Percentiles rank a stretch among this genome's conserved stretches.
Evolutionary conservation across 2,888 invertebrate genomes (phyloP).

Genomic region (Tachina fera): DNA sequence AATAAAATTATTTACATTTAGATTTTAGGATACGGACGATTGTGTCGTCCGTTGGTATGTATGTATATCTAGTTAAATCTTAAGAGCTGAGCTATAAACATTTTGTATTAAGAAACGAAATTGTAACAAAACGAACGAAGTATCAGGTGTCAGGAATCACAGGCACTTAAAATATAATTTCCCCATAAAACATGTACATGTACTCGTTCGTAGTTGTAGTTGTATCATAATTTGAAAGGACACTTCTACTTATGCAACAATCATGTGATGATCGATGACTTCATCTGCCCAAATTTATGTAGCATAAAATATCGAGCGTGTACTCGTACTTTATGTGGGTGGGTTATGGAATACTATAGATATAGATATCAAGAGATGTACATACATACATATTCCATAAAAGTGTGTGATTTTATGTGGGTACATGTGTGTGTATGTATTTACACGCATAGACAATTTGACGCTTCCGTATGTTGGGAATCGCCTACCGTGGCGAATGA

Average conservation of each 20-base stretch:
- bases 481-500: constrained; percentile 74
- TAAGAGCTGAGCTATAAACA: constrained; percentile 19
- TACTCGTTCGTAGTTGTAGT: neutral
- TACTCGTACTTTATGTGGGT: constrained; percentile 12
- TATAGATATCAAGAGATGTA: neutral
- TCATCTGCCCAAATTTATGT: constrained; percentile 67
- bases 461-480: constrained; percentile 78
- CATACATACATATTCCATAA: neutral
- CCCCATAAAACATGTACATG: constrained; percentile 7
- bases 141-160: constrained; percentile 70
- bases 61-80: neutral
- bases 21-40: too few relatives aligned
- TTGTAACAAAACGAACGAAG: neutral
- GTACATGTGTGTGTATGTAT: neutral
- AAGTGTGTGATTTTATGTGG: neutral
- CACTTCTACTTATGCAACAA: constrained; percentile 67
- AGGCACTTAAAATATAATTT: constrained; percentile 57
- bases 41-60: too few relatives aligned
- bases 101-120: constrained; percentile 31
- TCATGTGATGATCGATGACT: constrained; percentile 75
- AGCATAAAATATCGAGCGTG: constrained; percentile 62
- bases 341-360: constrained; percentile 39
- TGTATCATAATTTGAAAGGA: constrained; percentile 16
- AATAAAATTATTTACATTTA: too few relatives aligned
- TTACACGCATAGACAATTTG: constrained; percentile 79